Evolutionary conservation across 2,888 invertebrate species (phyloP).

Genomic region (Enchytraeus crypticus): DNA sequence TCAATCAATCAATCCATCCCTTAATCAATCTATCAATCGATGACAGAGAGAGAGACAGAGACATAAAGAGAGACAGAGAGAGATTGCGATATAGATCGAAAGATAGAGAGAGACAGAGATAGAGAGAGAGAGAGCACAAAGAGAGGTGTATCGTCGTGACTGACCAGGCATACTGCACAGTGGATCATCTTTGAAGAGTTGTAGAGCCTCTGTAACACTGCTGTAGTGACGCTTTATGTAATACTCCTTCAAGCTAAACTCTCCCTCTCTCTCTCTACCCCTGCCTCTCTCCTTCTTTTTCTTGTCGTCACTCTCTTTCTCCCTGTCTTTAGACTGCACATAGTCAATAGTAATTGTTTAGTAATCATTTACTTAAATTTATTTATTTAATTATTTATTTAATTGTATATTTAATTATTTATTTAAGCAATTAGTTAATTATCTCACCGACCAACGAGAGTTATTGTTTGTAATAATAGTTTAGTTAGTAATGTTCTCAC

Average conservation of each 20-base stretch:
- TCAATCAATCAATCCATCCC: no score
- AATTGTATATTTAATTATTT: no score
- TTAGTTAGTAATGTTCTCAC: no score
- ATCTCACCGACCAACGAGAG: no score
- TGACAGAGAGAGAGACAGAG: no score
- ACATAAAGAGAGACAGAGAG: no score
- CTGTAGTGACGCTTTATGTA: conserved; percentile 48
- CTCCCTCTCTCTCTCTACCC: neutral
- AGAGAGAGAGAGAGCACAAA: no score
- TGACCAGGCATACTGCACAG: conserved; percentile 53
- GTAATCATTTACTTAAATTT: neutral
- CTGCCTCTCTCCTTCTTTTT: neutral
- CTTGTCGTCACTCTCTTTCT: conserved; percentile 1
- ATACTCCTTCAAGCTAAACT: conserved; percentile 46
- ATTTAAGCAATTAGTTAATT: neutral
- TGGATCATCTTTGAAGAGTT: conserved; percentile 55
- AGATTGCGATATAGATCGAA: no score
- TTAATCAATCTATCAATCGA: no score
- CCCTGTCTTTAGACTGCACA: neutral
- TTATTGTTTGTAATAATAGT: no score
- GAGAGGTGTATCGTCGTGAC: neutral
- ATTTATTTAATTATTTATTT: no score
- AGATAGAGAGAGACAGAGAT: no score
- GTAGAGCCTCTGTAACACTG: conserved; percentile 47
- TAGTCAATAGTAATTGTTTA: neutral